Evolutionary conservation across 2,888 invertebrate genomes (phyloP), one percentile per base, ranked within the genome.

Genomic region (Lottia scabra): DNA sequence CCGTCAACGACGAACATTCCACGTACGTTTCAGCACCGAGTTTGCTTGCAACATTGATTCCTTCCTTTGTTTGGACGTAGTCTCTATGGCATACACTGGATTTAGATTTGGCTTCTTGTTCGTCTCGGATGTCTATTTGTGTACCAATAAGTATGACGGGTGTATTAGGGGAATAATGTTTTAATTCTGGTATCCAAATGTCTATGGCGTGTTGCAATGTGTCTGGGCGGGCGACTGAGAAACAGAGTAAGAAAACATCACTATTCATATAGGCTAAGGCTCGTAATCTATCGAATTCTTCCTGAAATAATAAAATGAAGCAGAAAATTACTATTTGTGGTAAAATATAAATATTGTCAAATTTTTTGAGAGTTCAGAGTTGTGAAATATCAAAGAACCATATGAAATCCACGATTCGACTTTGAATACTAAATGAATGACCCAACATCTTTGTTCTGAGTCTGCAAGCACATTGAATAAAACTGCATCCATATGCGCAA

Each of bases 161-260:
- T 12, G 84, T 82, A 66, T 82, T 75, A 5, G 85, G 85, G 26
- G 80, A 77, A 69, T 85, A 83, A 65, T 84, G 83, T 13, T 76
- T 78, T 46, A 87, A 78, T 76, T 87, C 87, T 8, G 86, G 83
- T 64, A 84, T 79, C 87, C 87, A 87, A 62, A 82, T 83, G 63
- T 81, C 81, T 66, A 80, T 78, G 16, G 84, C 86, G 66, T 84
- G 84, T 63, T 82, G 78, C 62, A 84, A 77, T 8, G 86, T 84
- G 13, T 83, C 80, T 1, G 83, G 83, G 68, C 81, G 81, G 43
- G 79, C 81, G 30, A 87, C 84, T 67, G 85, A 84, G 74, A 84
- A 87, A 71, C 87, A 87, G n/a, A 87, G 80, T n/a, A 87, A 80
- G 68, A 87, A 86, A 13, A 87, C 83, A 75, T 87, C 86, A 70